phyloP scores from a whole-genome alignment of 2,797 vertebrate genomes.

The Remorina albescens region DNA sequence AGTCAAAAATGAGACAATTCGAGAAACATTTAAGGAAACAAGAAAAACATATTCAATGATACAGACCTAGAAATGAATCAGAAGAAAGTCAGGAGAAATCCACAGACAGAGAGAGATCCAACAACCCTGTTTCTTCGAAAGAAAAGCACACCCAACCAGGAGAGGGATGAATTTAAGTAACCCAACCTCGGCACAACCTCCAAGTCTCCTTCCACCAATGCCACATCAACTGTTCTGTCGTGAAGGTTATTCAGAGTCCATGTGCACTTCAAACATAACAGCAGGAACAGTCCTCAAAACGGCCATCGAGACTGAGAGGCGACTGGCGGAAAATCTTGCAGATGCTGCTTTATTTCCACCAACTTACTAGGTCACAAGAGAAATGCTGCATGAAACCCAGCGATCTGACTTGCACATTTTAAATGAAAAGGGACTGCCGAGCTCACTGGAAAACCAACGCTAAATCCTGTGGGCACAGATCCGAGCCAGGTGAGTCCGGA shows the following conservation, averaged over 20 bases:
- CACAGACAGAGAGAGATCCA: conserved; percentile 39
- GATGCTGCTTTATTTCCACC: conserved; percentile 19
- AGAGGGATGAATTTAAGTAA: conserved; percentile 66
- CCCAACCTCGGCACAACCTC: conserved; percentile 78
- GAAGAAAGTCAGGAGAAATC: conserved; percentile 49
- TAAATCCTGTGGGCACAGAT: conserved; percentile 23
- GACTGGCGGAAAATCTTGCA: not conserved
- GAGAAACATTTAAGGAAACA: conserved; percentile 34
- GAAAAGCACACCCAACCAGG: conserved; percentile 24
- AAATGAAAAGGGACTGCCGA: conserved; percentile 21
- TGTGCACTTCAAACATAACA: conserved; percentile 23
- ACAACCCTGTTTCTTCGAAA: conserved; percentile 28
- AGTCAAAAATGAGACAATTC: not conserved
- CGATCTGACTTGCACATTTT: not conserved
- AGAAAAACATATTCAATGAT: conserved; percentile 20
- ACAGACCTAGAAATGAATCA: conserved; percentile 59
- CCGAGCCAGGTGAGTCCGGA: conserved; percentile 33
- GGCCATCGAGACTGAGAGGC: conserved; percentile 3
- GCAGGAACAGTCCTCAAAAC: conserved; percentile 10
- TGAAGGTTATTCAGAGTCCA: conserved; percentile 78
- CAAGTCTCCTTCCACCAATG: conserved; percentile 79
- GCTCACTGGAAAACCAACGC: conserved; percentile 33
- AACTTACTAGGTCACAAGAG: conserved; percentile 20
- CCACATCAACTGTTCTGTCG: conserved; percentile 71
- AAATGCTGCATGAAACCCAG: conserved; percentile 2